phyloP scores from a whole-genome alignment of 53 echinoderm and acorn worm species.

The Paracentrotus lividus region DNA sequence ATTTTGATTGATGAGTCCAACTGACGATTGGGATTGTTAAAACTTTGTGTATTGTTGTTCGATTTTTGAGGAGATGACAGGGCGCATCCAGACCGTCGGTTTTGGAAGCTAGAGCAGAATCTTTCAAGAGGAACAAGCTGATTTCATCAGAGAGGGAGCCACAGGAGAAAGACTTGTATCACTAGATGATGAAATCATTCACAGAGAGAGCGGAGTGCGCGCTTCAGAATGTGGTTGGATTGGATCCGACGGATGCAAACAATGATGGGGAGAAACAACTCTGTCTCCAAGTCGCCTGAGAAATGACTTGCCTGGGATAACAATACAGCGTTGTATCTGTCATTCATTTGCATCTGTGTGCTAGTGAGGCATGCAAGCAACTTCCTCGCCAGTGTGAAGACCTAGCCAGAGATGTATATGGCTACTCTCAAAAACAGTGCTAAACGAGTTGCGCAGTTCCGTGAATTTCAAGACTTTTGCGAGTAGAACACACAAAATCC shows the following conservation, averaged over 20 bases:
- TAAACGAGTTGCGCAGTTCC: too few species aligned
- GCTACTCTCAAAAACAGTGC: too few species aligned
- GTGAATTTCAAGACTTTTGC: too few species aligned
- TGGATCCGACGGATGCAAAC: neutral
- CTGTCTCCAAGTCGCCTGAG: neutral
- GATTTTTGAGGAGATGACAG: neutral
- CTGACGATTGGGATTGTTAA: neutral
- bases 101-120: neutral
- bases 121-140: neutral
- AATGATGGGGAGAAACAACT: neutral
- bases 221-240: neutral
- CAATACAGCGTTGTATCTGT: neutral
- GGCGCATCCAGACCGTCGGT: neutral
- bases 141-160: neutral
- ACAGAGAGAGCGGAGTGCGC: neutral
- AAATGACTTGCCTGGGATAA: neutral
- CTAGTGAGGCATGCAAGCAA: neutral
- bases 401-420: neutral
- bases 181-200: neutral
- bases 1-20: neutral
- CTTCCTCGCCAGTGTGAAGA: neutral
- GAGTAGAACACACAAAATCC: too few species aligned
- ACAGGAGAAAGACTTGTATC: neutral
- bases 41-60: neutral
- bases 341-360: neutral